Base-by-base conservation (phyloP, 2,888 invertebrate genomes). In the Callyntrura sp. region DNA sequence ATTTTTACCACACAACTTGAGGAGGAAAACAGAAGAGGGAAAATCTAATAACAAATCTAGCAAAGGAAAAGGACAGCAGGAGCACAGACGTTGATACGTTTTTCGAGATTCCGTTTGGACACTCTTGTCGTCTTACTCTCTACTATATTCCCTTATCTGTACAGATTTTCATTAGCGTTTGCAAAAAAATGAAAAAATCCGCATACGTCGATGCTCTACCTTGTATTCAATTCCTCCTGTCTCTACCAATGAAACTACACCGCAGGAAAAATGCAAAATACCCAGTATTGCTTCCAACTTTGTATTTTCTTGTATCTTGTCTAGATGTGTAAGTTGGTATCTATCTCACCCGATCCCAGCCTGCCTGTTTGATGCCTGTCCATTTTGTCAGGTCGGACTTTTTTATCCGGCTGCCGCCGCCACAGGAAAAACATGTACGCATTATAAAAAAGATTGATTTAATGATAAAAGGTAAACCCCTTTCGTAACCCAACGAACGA, bases 91-190 rank as follows among this genome's bases (percentile, higher is more conserved):
- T 68, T 89, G 89, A 89, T 89, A 89, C 85, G 85, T 89, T 89
- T n/a, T n/a, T n/a, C n/a, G n/a, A n/a, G n/a, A 89, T 89, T 89
- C 85, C 79, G 89, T 89, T 89, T 89, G 85, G 89, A 78, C 70
- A 81, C 84, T 85, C 78, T 78, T 79, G 48, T 20, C n/a, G n/a
- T n/a, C n/a, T n/a, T n/a, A n/a, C n/a, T n/a, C n/a, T n/a, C n/a
- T n/a, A n/a, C n/a, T n/a, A n/a, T n/a, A n/a, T 23, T 25, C 28
- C 25, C 28, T 78, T 28, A 1, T 35, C 35, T 68, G 25, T 55
- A 25, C 45, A 70, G 45, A 55, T 78, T 78, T n/a, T 78, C 55
- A 25, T 78, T 55, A 55, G 28, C 28, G 1, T 73, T 45, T 20
- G 73, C n/a, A 70, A 70, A 35, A 35, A 43, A 11, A 35, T 2